Percentiles rank a stretch among this genome's conserved stretches.
Evolutionary conservation across 2,113 vertebrate species (phyloP).

Genomic region (Oxyruncus cristatus): DNA sequence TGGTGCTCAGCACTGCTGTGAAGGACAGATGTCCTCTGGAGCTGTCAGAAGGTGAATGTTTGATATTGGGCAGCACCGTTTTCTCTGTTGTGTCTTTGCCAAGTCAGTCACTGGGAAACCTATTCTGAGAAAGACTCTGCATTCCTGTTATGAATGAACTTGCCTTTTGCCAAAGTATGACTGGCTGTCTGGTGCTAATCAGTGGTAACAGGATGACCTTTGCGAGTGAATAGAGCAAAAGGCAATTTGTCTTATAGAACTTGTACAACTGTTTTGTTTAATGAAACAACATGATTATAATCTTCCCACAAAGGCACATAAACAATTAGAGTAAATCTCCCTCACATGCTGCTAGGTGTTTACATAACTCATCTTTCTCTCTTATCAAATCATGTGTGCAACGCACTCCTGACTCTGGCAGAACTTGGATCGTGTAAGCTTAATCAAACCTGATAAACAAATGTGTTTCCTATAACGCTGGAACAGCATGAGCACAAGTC

Average conservation of each 20-base stretch:
- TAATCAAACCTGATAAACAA: conserved; percentile 48
- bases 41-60: conserved; percentile 48
- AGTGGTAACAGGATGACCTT: conserved; percentile 67
- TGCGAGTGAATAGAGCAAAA: conserved; percentile 67
- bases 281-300: conserved; percentile 67
- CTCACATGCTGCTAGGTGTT: conserved; percentile 58
- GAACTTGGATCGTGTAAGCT: conserved; percentile 9
- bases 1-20: not conserved
- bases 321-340: conserved; percentile 71
- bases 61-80: conserved; percentile 21
- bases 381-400: conserved; percentile 55
- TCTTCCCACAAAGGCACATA: conserved; percentile 67
- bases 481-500: not conserved
- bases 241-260: conserved; percentile 66
- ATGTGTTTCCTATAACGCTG: conserved; percentile 46
- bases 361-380: conserved; percentile 63
- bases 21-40: conserved; percentile 40
- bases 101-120: conserved; percentile 63
- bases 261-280: conserved; percentile 69
- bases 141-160: conserved; percentile 64
- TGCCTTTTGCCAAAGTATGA: conserved; percentile 26
- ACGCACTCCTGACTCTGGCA: conserved; percentile 51
- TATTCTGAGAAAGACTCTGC: conserved; percentile 52
- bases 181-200: conserved; percentile 50
- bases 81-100: conserved; percentile 38